Base-by-base conservation (phyloP, 2,888 invertebrate genomes). In the Pammene aurita region DNA sequence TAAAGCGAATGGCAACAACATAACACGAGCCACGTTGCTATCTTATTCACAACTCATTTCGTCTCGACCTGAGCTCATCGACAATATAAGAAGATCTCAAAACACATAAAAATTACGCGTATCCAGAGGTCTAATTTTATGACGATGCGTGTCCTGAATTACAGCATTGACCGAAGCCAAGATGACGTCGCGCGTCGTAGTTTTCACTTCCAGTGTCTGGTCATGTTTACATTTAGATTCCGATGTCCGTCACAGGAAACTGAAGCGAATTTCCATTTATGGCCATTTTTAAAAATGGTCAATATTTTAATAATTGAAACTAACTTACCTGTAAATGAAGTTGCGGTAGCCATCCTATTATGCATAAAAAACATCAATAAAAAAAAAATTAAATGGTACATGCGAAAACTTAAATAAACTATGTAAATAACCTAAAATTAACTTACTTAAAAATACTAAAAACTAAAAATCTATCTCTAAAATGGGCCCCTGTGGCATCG, bases 221-320 rank as follows among this genome's bases (percentile, higher is more conserved):
- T 69, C 69, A 69, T 65, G 60, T 65, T 65, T 69, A 55, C 65
- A 69, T 69, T 69, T 69, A 65, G 69, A 65, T 48, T 54, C 54
- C 60, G 35, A 64, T 16, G 41, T n/a, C n/a, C 35, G 35, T 66
- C 18, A 58, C 44, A 68, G 68, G 58, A 68, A 44, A 26, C 38
- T 14, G 48, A 26, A 5, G 11, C 5, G 34, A 42, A 46, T 44
- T 48, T 10, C 57, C 52, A 63, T 58, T 18, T 68, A 18, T 50
- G 0, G 10, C 26, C 26, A 26, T n/a, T n/a, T n/a, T n/a, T n/a
- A n/a, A n/a, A n/a, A 26, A 26, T 26, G 26, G 26, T 26, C 4
- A 26, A 26, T 26, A 26, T 26, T 26, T 26, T 26, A 26, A 26
- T 26, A 26, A 26, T 2, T 26, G 26, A 26, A 26, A 26, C 1